These are phyloP conservation scores for Prolemur simus DNA, from an alignment of 2,113 vertebrate genomes.

Conservation along the genomic window DNA sequence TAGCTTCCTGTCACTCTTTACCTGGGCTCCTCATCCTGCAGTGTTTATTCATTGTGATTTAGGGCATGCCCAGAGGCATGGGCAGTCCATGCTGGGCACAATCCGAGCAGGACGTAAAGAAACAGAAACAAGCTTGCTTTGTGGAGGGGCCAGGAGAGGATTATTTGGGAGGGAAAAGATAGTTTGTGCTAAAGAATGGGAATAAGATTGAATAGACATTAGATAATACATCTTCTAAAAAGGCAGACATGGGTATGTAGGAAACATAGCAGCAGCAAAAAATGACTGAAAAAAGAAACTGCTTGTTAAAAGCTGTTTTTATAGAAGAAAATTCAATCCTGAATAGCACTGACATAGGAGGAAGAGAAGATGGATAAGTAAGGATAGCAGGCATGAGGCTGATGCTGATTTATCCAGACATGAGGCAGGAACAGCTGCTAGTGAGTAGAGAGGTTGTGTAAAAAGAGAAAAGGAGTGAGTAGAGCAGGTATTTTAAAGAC, in stretches of 20 bases:
- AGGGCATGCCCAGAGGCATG: background rate
- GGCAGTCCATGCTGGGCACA: background rate
- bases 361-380: background rate
- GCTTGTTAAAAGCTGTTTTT: background rate
- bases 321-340: background rate
- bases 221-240: background rate
- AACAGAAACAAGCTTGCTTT: background rate
- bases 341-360: background rate
- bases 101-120: background rate
- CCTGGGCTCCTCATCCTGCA: background rate
- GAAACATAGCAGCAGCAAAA: background rate
- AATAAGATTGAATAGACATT: background rate
- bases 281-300: background rate
- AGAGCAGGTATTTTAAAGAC: background rate
- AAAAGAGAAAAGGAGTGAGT: background rate
- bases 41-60: background rate
- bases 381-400: background rate
- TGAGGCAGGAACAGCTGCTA: background rate
- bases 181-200: background rate
- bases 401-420: background rate
- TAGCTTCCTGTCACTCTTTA: background rate
- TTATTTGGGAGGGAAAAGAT: background rate
- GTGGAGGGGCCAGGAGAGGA: background rate
- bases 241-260: background rate
- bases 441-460: background rate